These are phyloP conservation scores for Drosophila anomalata DNA, from an alignment of 2,888 invertebrate genomes.

Conservation along the genomic window DNA sequence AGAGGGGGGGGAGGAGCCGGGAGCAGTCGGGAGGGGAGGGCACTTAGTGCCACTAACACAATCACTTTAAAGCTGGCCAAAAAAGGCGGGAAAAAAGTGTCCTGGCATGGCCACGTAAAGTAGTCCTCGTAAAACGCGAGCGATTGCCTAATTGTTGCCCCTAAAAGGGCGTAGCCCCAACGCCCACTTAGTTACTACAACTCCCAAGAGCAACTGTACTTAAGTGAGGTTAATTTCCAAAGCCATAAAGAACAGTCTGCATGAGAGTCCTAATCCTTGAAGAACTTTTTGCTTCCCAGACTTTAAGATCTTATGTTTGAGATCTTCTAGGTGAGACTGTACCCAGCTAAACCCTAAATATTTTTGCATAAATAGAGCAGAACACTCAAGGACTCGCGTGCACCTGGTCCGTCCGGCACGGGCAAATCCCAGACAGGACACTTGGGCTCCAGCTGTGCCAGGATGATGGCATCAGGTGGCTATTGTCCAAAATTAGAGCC, in stretches of 20 bases:
- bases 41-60: slow-evolving; percentile 9
- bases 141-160: slow-evolving; percentile 24
- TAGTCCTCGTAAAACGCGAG: slow-evolving; percentile 47
- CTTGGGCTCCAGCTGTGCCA: slow-evolving; percentile 42
- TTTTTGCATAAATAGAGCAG: slow-evolving; percentile 1
- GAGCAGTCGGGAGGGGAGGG: neutral
- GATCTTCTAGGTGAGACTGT: neutral
- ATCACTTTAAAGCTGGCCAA: slow-evolving; percentile 30
- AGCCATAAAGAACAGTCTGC: neutral
- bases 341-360: neutral
- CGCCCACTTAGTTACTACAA: slow-evolving; percentile 1
- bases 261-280: neutral
- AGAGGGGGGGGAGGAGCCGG: too few species aligned
- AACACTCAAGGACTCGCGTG: slow-evolving; percentile 10
- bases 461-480: slow-evolving; percentile 46
- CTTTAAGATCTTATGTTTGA: too few species aligned
- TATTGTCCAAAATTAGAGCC: slow-evolving; percentile 44
- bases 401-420: slow-evolving; percentile 27
- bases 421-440: slow-evolving; percentile 35
- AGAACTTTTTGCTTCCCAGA: neutral
- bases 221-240: slow-evolving; percentile 6
- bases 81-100: neutral
- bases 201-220: slow-evolving; percentile 25
- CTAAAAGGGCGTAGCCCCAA: neutral
- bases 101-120: slow-evolving; percentile 42